phyloP scores from a whole-genome alignment of 2,888 invertebrate genomes.

The Steinernema hermaphroditum region DNA sequence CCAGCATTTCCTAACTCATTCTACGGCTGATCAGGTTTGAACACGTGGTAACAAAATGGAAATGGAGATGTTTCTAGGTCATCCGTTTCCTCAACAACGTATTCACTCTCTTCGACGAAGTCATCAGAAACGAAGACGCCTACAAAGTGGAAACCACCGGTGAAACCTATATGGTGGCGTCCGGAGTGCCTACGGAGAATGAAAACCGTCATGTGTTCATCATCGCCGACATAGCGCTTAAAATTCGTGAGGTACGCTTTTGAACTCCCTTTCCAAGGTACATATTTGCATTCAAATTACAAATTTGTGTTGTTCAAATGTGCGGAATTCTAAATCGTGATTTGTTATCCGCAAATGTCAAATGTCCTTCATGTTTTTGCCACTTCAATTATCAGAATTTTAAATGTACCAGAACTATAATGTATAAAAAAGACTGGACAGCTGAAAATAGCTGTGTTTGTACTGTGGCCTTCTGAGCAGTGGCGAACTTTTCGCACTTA shows the following conservation, averaged over 20 bases:
- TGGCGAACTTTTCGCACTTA: no score
- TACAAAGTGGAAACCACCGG: constrained; percentile 61
- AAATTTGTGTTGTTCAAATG: no score
- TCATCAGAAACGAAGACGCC: constrained; percentile 57
- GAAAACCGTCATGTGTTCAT: constrained; percentile 57
- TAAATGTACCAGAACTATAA: no score
- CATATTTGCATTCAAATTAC: no score
- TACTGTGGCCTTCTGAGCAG: no score
- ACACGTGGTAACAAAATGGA: not conserved
- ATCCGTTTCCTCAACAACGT: constrained; percentile 59
- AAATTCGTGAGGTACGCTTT: constrained; percentile 51
- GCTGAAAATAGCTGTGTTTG: no score
- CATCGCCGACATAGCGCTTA: constrained; percentile 62
- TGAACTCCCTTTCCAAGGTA: no score
- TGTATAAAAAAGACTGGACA: no score
- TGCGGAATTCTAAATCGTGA: no score
- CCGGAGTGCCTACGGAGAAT: constrained; percentile 62
- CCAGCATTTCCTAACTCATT: constrained; percentile 46
- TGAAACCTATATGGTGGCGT: constrained; percentile 64
- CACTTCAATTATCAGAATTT: no score
- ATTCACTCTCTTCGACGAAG: constrained; percentile 57
- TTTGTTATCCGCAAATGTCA: no score
- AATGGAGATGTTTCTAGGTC: constrained; percentile 37
- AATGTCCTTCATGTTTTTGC: no score
- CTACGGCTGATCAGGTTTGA: constrained; percentile 47